Evolutionary conservation across 2,797 vertebrate genomes (phyloP).

Genomic region (Scyliorhinus canicula): DNA sequence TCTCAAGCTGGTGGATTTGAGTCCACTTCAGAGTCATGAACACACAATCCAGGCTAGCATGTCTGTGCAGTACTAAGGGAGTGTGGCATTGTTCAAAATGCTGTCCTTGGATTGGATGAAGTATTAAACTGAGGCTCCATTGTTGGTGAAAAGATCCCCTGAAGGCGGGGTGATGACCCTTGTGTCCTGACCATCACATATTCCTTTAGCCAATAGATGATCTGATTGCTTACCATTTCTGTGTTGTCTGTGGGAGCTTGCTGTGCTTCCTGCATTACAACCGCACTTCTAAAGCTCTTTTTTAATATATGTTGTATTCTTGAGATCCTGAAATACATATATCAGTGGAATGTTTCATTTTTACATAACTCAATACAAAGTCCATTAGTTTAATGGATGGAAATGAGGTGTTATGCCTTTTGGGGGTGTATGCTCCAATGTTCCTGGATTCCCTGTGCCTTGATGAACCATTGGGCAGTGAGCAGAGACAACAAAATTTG

Average conservation of each 20-base stretch:
- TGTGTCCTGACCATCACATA: not conserved
- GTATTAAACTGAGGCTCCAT: not conserved
- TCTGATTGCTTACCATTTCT: not conserved
- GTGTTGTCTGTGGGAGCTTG: not conserved
- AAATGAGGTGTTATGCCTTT: too few species aligned
- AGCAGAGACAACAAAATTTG: not conserved
- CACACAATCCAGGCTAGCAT: too few species aligned
- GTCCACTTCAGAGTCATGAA: not conserved
- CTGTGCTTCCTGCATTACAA: not conserved
- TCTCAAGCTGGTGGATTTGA: not conserved
- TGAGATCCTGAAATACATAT: not conserved
- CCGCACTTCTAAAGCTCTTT: too few species aligned
- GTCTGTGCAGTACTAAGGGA: too few species aligned
- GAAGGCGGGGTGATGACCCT: not conserved
- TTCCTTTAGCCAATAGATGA: not conserved
- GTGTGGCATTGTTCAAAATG: not conserved
- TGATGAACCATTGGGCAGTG: not conserved
- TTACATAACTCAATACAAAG: not conserved
- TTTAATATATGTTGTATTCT: too few species aligned
- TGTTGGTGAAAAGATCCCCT: too few species aligned
- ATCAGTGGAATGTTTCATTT: not conserved
- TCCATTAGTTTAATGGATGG: not conserved
- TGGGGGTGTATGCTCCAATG: not conserved
- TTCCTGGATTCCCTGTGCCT: not conserved
- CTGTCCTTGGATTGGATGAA: not conserved